Evolutionary conservation across 2,797 vertebrate genomes (phyloP).

Genomic region (Molossus molossus): DNA sequence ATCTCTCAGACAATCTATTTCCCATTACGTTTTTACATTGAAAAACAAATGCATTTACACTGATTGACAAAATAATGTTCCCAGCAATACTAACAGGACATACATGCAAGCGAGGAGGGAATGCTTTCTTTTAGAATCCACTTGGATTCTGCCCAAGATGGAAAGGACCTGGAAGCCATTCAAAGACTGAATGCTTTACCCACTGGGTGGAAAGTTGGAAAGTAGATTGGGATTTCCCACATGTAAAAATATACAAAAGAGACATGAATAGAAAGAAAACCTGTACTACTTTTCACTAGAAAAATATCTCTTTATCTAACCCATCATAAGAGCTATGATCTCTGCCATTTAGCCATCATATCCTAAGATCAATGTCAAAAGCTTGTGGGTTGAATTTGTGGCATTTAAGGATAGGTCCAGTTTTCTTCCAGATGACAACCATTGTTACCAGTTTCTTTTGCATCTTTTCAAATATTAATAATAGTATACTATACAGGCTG

Average conservation of each 20-base stretch:
- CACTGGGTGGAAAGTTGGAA: slow-evolving; percentile 29
- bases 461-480: slow-evolving; percentile 40
- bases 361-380: background rate
- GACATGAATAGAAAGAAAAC: slow-evolving; percentile 1
- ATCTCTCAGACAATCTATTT: slow-evolving; percentile 38
- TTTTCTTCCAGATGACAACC: slow-evolving; percentile 17
- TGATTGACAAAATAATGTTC: background rate
- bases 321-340: background rate
- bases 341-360: background rate
- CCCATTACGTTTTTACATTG: background rate
- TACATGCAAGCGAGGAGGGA: background rate
- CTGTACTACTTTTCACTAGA: background rate
- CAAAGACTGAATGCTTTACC: background rate
- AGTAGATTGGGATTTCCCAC: slow-evolving; percentile 47
- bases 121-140: background rate
- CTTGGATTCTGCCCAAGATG: slow-evolving; percentile 44
- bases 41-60: background rate
- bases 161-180: slow-evolving; percentile 69
- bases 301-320: slow-evolving; percentile 22
- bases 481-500: background rate
- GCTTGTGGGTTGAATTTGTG: background rate
- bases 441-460: slow-evolving; percentile 1
- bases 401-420: background rate
- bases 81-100: background rate
- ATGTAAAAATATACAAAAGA: background rate